Conservation (phyloP, 2,113 vertebrate species). For the Notiomystis cincta region DNA sequence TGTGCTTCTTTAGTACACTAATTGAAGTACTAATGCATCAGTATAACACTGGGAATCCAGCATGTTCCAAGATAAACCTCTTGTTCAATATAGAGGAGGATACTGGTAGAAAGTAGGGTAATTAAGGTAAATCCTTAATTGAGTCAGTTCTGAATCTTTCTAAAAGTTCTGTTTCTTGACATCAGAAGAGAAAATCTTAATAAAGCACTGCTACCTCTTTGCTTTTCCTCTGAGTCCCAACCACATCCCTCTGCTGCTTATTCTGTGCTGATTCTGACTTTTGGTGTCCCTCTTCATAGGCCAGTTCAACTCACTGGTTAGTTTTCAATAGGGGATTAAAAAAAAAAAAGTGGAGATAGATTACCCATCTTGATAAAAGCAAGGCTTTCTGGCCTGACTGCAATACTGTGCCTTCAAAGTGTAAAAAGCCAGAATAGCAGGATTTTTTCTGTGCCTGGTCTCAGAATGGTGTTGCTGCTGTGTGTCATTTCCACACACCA, state of each 20-base stretch:
- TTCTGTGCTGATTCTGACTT: neutral
- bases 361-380: neutral
- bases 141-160: neutral
- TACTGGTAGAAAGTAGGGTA: neutral
- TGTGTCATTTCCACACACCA: neutral
- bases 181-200: neutral
- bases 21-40: neutral
- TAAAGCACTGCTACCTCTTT: neutral
- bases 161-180: neutral
- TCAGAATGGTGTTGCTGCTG: neutral
- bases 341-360: neutral
- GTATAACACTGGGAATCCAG: neutral
- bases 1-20: neutral
- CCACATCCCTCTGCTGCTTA: neutral
- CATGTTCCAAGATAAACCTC: neutral
- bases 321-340: neutral
- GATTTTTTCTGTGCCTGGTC: neutral
- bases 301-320: neutral
- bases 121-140: neutral
- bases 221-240: neutral
- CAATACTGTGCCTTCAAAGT: neutral
- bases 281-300: neutral
- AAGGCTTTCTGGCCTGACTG: neutral
- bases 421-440: neutral
- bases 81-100: neutral